Percentiles rank a stretch among this genome's conserved stretches.
Conservation (phyloP, 2,113 vertebrate species). For the Lepus europaeus region DNA sequence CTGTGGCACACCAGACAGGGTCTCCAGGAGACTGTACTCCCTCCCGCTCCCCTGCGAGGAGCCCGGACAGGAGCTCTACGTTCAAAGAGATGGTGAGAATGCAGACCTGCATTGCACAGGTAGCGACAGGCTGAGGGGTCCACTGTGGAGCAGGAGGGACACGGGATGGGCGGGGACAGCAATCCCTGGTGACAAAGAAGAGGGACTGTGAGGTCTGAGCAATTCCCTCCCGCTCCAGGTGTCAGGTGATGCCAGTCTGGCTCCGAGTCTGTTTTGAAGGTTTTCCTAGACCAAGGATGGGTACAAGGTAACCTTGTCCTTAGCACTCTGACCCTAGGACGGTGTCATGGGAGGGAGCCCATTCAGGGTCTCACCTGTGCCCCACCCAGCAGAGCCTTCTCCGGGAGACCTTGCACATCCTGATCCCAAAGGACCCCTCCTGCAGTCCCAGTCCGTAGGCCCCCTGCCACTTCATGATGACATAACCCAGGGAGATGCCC, state of each 20-base stretch:
- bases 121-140: no score
- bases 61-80: rapidly evolving
- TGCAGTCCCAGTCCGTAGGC: neutral
- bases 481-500: rapidly evolving
- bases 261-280: neutral
- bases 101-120: no score
- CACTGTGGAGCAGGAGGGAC: rapidly evolving
- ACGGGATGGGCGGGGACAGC: rapidly evolving
- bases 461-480: rapidly evolving
- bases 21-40: rapidly evolving
- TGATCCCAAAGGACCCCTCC: rapidly evolving
- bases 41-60: rapidly evolving
- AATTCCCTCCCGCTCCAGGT: rapidly evolving
- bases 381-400: neutral
- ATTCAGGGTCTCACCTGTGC: no score
- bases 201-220: neutral
- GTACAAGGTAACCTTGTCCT: neutral
- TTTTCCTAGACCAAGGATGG: rapidly evolving
- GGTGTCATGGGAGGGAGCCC: neutral
- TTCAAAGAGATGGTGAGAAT: no score
- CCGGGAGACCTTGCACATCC: rapidly evolving
- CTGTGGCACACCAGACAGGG: rapidly evolving
- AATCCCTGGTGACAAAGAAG: no score
- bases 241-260: rapidly evolving
- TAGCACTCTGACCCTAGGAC: rapidly evolving